Base-by-base conservation (phyloP, 2,888 invertebrate species). In the Apeira syringaria region DNA sequence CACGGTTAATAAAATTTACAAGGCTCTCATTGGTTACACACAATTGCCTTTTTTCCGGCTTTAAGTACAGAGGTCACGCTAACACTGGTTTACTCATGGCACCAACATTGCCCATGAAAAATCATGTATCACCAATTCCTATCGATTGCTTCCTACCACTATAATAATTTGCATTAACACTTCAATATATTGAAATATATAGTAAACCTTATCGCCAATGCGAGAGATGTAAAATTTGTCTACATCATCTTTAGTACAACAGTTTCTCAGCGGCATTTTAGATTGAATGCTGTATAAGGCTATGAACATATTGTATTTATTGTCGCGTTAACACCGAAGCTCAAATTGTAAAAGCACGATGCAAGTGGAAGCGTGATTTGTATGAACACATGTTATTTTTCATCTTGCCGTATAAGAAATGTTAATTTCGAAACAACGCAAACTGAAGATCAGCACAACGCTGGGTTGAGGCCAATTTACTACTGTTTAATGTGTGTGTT, bases 331-430 rank as follows among this genome's bases (percentile, higher is more conserved):
- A 57, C 56, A 56, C 40, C 17, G 10, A 25, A 45, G 52, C 35
- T 59, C 61, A 56, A 66, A 66, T 66, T 64, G 50, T 45, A 47
- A 22, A 33, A 36, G 32, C 64, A 64, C 60, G 66, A 55, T 32
- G 34, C 35, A 18, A 25, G 24, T 11, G 11, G 31, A 43, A 17
- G 36, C 17, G 31, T 28, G 26, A 27, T 30, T 31, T 26, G 15
- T 30, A 10, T 35, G 37, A 34, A 38, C 13, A 6, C 26, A 31
- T 36, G 42, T 27, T 22, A 27, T 42, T 36, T 42, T 26, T 36
- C 37, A 37, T 32, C n/a, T n/a, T 18, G 29, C 25, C n/a, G n/a
- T n/a, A n/a, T n/a, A n/a, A n/a, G n/a, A n/a, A n/a, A n/a, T n/a
- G n/a, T n/a, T n/a, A n/a, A n/a, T n/a, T n/a, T n/a, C n/a, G n/a